Base-by-base conservation (phyloP, 2,888 invertebrate species). In the Dione vanillae region DNA sequence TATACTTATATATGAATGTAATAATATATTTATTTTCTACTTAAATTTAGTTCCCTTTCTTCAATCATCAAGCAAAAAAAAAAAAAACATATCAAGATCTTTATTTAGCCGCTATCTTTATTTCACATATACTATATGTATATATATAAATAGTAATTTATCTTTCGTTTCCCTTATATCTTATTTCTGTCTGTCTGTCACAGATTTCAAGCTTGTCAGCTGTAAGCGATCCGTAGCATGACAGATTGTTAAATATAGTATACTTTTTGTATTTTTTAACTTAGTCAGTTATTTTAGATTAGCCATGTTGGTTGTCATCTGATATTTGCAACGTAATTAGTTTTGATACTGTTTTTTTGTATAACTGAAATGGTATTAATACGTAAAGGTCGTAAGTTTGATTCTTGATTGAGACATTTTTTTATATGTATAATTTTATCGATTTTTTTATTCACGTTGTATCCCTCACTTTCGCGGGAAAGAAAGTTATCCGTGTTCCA, bases 191-290 rank as follows among this genome's bases (percentile, higher is more conserved):
- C 72, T 75, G 77, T 78, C 79, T 73, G 78, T 80, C 77, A 78
- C 78, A 75, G 77, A 83, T 83, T 83, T 82, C 80, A 82, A 75
- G 84, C 80, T 73, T 82, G 83, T 83, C 84, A 76, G 72, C 70
- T 77, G 71, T 70, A 76, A 74, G 69, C 74, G 77, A 73, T 73
- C 71, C 74, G 73, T 58, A 52, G 69, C 78, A 76, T 73, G 78
- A 81, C 80, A 67, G 73, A 77, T 77, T 72, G 62, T 62, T 67
- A 54, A 52, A 52, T 51, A 49, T 70, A 65, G 11, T 72, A 70
- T 69, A 66, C 75, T 74, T 45, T 61, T 69, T 61, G 12, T 54
- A 14, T 27, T 40, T 64, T 62, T 58, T 58, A 35, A n/a, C 14
- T 62, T 35, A 45, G n/a, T 41, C 59, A 45, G 67, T 70, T 70